Base-by-base conservation (phyloP, 2,888 invertebrate species). In the Megastigmus dorsalis region DNA sequence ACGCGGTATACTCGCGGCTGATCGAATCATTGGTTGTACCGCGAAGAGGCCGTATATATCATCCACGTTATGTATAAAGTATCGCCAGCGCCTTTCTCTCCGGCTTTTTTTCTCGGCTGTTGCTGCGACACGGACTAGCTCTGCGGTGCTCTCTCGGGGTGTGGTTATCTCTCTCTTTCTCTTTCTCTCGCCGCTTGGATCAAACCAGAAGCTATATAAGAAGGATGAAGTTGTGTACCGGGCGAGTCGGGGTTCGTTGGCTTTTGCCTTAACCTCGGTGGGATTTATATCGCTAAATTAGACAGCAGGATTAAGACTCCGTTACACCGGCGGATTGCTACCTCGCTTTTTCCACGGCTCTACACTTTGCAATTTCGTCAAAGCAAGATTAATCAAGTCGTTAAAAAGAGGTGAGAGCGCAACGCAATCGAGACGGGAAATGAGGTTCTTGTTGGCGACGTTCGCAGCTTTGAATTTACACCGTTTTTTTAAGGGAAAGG, bases 211-310 rank as follows among this genome's bases (percentile, higher is more conserved):
- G 63, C 6, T 38, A 36, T 13, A 15, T 5, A 38, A 23, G 23
- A n/a, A 52, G 48, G 23, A 57, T 48, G 48, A 48, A 68, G 48
- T 36, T 23, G 26, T n/a, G 45, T 41, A 13, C 36, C 15, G 55
- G 0, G n/a, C n/a, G n/a, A n/a, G 54, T 38, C 54, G 10, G 38
- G 10, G 23, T 57, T 57, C n/a, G 28, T 1, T 7, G 50, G 38
- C 0, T 38, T 38, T 54, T 20, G 33, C 20, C 41, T 69, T 54
- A 66, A 66, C 38, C 52, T 52, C 38, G 54, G 54, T 45, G 33
- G 54, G 54, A 62, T 70, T 70, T 62, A n/a, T n/a, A 62, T 70
- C 54, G 54, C 36, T 48, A 48, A 59, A 68, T 45, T 67, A 68
- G 63, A 55, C 63, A 67, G 55, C 38, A 59, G 65, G 59, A 72